Evolutionary conservation across 2,113 vertebrate genomes (phyloP).

Genomic region (Phrynosoma platyrhinos): DNA sequence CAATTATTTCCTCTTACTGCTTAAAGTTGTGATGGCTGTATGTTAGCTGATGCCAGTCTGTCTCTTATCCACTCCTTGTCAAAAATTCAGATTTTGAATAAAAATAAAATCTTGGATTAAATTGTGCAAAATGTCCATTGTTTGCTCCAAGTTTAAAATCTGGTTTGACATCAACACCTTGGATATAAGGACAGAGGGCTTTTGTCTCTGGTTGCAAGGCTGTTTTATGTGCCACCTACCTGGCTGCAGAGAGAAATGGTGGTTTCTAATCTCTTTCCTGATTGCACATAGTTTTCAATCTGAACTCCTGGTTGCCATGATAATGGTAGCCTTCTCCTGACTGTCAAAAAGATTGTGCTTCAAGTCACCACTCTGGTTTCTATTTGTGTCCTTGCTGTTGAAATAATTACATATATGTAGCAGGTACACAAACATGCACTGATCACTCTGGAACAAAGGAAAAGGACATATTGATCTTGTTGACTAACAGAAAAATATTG

Average conservation of each 20-base stretch:
- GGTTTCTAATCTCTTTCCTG: constrained; percentile 10
- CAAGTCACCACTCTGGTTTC: background rate
- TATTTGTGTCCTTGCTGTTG: background rate
- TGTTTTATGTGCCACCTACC: background rate
- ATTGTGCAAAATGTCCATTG: background rate
- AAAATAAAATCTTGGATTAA: background rate
- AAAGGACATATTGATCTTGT: background rate
- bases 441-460: background rate
- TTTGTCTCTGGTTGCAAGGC: background rate
- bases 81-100: background rate
- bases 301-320: background rate
- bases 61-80: no score
- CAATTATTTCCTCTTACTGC: background rate
- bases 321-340: background rate
- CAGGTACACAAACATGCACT: background rate
- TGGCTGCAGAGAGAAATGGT: background rate
- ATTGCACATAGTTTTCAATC: background rate
- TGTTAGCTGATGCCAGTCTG: background rate
- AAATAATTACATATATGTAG: background rate
- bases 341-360: background rate
- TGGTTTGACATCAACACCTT: background rate
- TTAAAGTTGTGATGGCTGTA: background rate
- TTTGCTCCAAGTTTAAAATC: background rate
- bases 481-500: background rate
- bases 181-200: background rate